These are phyloP conservation scores for Poliocrania exsul DNA, from an alignment of 2,797 vertebrate genomes.

Conservation along the genomic window DNA sequence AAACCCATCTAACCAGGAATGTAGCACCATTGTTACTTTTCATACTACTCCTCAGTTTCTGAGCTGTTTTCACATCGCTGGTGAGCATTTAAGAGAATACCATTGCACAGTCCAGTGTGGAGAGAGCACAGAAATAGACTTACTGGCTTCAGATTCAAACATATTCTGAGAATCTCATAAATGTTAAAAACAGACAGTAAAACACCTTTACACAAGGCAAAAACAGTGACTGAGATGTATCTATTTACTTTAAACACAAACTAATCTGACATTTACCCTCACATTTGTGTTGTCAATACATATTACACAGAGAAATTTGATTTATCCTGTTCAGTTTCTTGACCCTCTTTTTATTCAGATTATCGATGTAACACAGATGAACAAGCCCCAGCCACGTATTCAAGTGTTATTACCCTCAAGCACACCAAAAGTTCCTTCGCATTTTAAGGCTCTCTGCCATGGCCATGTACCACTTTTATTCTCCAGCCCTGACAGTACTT, in stretches of 20 bases:
- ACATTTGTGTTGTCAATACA: background rate
- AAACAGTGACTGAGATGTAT: background rate
- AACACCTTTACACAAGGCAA: background rate
- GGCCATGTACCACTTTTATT: background rate
- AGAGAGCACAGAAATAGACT: background rate
- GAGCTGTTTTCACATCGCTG: background rate
- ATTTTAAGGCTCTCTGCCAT: background rate
- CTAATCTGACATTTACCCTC: background rate
- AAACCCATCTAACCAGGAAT: background rate
- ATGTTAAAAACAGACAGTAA: background rate
- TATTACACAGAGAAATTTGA: background rate
- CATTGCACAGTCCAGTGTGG: background rate
- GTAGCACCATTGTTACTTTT: background rate
- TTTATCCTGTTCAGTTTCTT: background rate
- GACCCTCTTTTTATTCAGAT: background rate
- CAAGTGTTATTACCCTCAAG: background rate
- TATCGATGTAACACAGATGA: background rate
- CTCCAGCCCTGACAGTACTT: background rate
- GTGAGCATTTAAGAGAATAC: background rate
- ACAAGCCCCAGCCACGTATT: background rate
- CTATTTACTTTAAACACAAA: background rate
- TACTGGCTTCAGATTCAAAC: background rate
- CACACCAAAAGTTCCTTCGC: background rate
- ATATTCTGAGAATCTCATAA: background rate
- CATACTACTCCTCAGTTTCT: background rate